Evolutionary conservation across 2,113 vertebrate species (phyloP).

Genomic region (Lepidothrix coronata): DNA sequence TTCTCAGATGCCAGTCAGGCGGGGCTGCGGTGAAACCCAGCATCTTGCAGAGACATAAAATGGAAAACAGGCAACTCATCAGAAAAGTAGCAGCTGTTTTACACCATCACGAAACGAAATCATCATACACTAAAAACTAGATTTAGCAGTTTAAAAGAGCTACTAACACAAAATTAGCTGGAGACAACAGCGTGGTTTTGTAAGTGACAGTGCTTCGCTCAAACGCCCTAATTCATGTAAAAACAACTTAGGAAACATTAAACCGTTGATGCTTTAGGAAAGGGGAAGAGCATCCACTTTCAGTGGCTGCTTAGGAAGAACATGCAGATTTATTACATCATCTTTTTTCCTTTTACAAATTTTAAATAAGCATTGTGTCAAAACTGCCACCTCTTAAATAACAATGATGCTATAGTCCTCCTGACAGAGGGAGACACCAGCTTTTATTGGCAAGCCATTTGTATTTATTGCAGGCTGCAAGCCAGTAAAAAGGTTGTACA

Average conservation of each 20-base stretch:
- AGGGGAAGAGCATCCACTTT: slow-evolving; percentile 30
- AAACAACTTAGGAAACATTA: slow-evolving; percentile 64
- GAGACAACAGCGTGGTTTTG: slow-evolving; percentile 56
- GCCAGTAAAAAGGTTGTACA: not conserved
- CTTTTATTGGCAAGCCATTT: not conserved
- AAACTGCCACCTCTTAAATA: slow-evolving; percentile 45
- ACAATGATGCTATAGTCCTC: not conserved
- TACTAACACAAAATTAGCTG: slow-evolving; percentile 70
- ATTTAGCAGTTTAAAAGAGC: slow-evolving; percentile 71
- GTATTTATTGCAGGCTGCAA: slow-evolving; percentile 18
- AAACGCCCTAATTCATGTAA: slow-evolving; percentile 64
- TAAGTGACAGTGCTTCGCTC: slow-evolving; percentile 61
- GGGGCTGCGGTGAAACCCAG: slow-evolving; percentile 45
- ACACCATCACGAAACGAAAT: slow-evolving; percentile 66
- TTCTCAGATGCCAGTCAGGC: slow-evolving; percentile 53
- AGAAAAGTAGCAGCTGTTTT: slow-evolving; percentile 70
- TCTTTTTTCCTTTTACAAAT: not conserved
- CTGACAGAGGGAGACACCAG: not conserved
- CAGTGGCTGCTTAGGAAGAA: not conserved
- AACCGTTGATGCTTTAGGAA: slow-evolving; percentile 40
- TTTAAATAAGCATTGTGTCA: slow-evolving; percentile 55
- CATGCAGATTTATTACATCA: slow-evolving; percentile 29
- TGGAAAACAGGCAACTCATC: slow-evolving; percentile 68
- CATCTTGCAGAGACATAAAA: slow-evolving; percentile 73
- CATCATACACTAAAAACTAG: slow-evolving; percentile 68